Conservation (phyloP, 2,797 vertebrate genomes). For the Garrulus glandarius region DNA sequence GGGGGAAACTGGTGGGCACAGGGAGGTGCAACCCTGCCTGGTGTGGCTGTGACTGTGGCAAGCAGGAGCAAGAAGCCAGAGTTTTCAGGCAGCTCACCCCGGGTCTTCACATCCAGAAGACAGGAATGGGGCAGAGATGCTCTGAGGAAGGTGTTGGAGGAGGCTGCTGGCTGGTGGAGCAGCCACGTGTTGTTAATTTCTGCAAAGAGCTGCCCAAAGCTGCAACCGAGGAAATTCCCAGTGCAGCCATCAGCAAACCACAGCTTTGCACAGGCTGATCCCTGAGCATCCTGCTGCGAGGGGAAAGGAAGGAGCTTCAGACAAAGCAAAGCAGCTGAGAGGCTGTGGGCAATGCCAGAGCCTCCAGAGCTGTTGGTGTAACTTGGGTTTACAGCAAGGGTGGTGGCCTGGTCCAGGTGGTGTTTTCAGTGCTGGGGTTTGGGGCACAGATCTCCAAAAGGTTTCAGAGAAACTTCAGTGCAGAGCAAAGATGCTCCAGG, state of each 20-base stretch:
- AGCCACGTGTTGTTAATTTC: not conserved
- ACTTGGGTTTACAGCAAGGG: not conserved
- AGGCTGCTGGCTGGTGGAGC: not conserved
- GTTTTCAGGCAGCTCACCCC: not conserved
- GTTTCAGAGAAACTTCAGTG: not conserved
- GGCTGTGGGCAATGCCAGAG: not conserved
- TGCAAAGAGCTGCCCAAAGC: not conserved
- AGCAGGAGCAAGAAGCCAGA: not conserved
- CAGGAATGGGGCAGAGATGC: not conserved
- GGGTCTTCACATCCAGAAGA: not conserved
- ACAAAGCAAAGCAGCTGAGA: not conserved
- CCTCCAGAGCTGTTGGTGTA: not conserved
- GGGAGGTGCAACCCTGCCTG: fast-evolving
- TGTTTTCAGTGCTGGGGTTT: not conserved
- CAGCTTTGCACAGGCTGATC: not conserved
- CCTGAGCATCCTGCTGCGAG: not conserved
- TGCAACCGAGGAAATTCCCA: not conserved
- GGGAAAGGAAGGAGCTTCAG: not conserved
- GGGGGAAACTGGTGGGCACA: not conserved
- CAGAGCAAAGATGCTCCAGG: not conserved
- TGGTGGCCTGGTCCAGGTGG: not conserved
- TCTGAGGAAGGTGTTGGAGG: not conserved
- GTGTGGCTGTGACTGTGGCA: fast-evolving
- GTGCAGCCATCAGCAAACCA: not conserved
- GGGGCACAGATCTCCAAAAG: not conserved